phyloP scores from a whole-genome alignment of 1,140 invertebrate species.

The Drosophila ananassae region DNA sequence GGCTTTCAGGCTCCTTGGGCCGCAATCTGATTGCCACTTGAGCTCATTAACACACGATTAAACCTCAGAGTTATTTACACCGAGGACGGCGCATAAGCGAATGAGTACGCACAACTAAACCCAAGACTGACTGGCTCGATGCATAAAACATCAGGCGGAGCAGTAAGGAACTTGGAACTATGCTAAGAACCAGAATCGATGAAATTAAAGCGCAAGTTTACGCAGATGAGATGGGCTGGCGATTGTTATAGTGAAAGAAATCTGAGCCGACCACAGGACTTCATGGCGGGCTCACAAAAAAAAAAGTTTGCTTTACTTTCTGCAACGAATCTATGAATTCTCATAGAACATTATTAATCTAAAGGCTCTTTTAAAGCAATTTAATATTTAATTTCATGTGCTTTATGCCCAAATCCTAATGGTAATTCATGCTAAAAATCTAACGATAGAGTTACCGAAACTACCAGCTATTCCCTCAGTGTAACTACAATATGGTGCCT shows the following conservation, averaged over 20 bases:
- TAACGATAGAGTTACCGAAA: too few species aligned
- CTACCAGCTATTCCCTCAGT: background rate
- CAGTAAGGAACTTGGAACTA: conserved; percentile 20
- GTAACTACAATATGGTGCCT: conserved; percentile 52
- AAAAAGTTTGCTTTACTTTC: too few species aligned
- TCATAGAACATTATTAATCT: too few species aligned
- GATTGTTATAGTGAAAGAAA: background rate
- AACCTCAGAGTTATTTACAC: conserved; percentile 69
- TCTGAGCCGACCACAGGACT: background rate
- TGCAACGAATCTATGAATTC: too few species aligned
- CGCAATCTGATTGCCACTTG: conserved; percentile 79
- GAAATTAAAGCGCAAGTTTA: conserved; percentile 56
- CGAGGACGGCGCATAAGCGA: conserved; percentile 60
- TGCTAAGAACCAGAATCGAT: conserved; percentile 38
- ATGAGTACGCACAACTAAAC: conserved; percentile 55
- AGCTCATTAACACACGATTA: conserved; percentile 79
- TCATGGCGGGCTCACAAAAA: background rate
- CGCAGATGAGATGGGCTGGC: conserved; percentile 20
- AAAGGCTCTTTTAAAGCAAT: too few species aligned
- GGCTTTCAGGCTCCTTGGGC: conserved; percentile 49
- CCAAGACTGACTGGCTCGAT: conserved; percentile 33
- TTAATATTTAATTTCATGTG: too few species aligned
- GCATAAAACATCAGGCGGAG: conserved; percentile 59
- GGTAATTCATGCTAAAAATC: too few species aligned
- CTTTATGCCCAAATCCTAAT: too few species aligned